Percentiles rank a stretch among this genome's conserved stretches.
phyloP scores from a whole-genome alignment of 1,140 invertebrate genomes.

The Planococcus citri region DNA sequence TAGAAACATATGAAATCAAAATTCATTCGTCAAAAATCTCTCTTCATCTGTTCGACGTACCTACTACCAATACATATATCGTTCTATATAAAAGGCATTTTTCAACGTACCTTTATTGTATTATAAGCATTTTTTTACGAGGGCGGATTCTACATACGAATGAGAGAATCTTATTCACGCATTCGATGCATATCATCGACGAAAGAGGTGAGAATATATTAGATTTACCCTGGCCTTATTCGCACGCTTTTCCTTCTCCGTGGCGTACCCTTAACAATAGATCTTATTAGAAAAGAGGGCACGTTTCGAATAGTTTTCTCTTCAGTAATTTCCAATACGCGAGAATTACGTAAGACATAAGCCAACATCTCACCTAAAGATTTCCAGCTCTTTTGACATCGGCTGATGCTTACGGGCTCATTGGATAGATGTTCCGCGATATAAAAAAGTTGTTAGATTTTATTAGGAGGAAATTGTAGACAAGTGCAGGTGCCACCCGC shows the following conservation, averaged over 20 bases:
- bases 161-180: slow-evolving; percentile 15
- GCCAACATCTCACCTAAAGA: background rate
- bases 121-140: slow-evolving; percentile 8
- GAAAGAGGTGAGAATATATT: slow-evolving; percentile 13
- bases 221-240: background rate
- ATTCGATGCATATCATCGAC: slow-evolving; percentile 20
- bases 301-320: slow-evolving; percentile 20
- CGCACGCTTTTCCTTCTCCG: background rate
- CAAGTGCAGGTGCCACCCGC: too few species aligned
- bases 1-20: background rate
- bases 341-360: slow-evolving; percentile 2
- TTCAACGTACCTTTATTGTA: slow-evolving; percentile 3
- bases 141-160: slow-evolving; percentile 1
- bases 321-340: slow-evolving; percentile 17
- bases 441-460: too few species aligned
- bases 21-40: background rate
- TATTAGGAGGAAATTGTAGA: too few species aligned
- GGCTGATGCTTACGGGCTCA: too few species aligned
- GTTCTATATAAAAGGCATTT: background rate
- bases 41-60: too few species aligned
- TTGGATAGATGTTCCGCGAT: too few species aligned
- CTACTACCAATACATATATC: too few species aligned
- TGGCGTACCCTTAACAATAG: slow-evolving; percentile 5
- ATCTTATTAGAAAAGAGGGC: slow-evolving; percentile 20
- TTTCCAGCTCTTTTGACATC: background rate